Evolutionary conservation across 2,888 invertebrate genomes (phyloP).

Genomic region (Ptychoptera contaminata): DNA sequence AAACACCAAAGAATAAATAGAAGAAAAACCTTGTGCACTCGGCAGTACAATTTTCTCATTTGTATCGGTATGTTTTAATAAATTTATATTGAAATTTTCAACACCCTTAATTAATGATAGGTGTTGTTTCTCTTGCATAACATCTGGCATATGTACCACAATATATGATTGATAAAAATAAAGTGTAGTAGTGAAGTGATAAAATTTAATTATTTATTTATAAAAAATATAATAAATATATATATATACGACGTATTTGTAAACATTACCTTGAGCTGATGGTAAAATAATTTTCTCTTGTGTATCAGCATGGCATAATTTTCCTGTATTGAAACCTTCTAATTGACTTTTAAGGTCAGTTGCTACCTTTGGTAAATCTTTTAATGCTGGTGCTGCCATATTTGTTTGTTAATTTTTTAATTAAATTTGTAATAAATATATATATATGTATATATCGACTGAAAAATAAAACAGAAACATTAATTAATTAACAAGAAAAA

Average conservation of each 20-base stretch:
- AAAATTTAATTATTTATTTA: background rate
- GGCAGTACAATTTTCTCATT: slow-evolving; percentile 71
- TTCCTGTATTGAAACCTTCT: slow-evolving; percentile 76
- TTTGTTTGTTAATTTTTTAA: slow-evolving; percentile 9
- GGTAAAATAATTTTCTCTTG: slow-evolving; percentile 86
- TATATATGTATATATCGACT: too few relatives aligned
- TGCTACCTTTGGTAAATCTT: slow-evolving; percentile 83
- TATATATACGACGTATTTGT: background rate
- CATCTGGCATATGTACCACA: background rate
- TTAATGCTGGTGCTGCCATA: slow-evolving; percentile 52
- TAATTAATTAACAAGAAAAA: too few relatives aligned
- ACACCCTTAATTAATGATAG: slow-evolving; percentile 60
- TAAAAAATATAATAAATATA: background rate
- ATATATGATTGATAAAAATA: background rate
- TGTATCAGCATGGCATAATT: slow-evolving; percentile 77
- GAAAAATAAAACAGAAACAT: too few relatives aligned
- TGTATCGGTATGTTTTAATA: slow-evolving; percentile 62
- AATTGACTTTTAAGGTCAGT: slow-evolving; percentile 79
- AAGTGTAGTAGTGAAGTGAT: too few relatives aligned
- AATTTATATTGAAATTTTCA: slow-evolving; percentile 59
- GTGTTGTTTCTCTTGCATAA: slow-evolving; percentile 58
- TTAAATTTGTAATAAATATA: too few relatives aligned
- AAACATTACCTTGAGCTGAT: slow-evolving; percentile 71
- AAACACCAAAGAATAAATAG: background rate
- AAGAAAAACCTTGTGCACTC: slow-evolving; percentile 55